Percentiles rank a stretch among this genome's conserved stretches.
Evolutionary conservation across 2,888 invertebrate species (phyloP).

Genomic region (Scaptomyza flava): DNA sequence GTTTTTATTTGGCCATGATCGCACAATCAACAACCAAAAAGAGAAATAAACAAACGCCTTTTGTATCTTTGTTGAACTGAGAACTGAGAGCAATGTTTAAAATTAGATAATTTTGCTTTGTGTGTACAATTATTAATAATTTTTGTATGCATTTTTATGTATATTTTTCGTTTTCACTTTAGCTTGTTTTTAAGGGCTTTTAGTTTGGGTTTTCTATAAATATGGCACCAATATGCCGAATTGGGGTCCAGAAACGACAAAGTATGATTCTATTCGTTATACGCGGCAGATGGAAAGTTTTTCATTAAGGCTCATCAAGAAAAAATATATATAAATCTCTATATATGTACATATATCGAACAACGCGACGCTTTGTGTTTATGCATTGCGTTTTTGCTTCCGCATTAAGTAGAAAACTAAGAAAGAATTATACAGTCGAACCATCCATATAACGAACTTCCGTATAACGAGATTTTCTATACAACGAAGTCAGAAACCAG

Average conservation of each 20-base stretch:
- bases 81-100: conserved; percentile 51
- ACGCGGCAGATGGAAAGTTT: conserved; percentile 42
- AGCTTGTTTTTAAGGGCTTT: conserved; percentile 22
- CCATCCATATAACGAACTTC: no score
- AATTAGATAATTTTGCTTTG: conserved; percentile 69
- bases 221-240: conserved; percentile 48
- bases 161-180: no score
- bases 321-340: background rate
- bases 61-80: conserved; percentile 27
- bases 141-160: background rate
- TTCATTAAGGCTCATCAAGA: conserved; percentile 5
- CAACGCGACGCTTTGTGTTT: conserved; percentile 23
- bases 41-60: background rate
- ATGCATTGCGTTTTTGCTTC: conserved; percentile 29
- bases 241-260: conserved; percentile 27
- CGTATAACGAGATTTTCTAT: no score
- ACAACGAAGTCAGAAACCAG: no score
- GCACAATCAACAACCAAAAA: conserved; percentile 40
- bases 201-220: conserved; percentile 23
- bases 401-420: conserved; percentile 46
- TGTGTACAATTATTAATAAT: conserved; percentile 55
- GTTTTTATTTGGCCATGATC: conserved; percentile 74
- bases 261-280: conserved; percentile 7
- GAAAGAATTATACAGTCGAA: conserved; percentile 22
- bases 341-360: background rate